phyloP scores from a whole-genome alignment of 2,888 invertebrate genomes.

The Pharmacophagus antenor region DNA sequence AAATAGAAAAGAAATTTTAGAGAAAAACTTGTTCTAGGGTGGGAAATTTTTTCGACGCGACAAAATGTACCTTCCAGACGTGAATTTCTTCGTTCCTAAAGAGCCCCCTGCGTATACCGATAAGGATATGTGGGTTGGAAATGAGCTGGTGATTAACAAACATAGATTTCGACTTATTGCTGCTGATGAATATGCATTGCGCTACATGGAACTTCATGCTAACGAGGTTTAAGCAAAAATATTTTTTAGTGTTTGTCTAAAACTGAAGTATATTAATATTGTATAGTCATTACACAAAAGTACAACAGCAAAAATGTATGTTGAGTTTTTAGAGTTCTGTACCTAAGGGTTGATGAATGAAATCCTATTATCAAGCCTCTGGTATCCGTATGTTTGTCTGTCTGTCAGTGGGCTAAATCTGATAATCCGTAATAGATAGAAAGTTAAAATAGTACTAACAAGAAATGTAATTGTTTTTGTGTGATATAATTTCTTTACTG shows the following conservation, averaged over 20 bases:
- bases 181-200: slow-evolving; percentile 92
- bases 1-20: no score
- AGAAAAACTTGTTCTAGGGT: slow-evolving; percentile 51
- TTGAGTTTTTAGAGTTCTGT: no score
- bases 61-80: slow-evolving; percentile 86
- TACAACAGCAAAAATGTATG: no score
- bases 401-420: no score
- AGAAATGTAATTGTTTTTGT: no score
- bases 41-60: slow-evolving; percentile 85
- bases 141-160: slow-evolving; percentile 87
- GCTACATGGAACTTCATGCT: slow-evolving; percentile 91
- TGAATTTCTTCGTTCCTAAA: slow-evolving; percentile 85
- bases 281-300: not conserved
- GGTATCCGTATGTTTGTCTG: no score
- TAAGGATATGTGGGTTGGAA: slow-evolving; percentile 92
- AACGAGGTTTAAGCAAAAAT: slow-evolving; percentile 82
- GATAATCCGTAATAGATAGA: no score
- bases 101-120: slow-evolving; percentile 88
- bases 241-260: not conserved
- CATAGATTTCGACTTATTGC: slow-evolving; percentile 89
- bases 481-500: no score
- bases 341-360: no score
- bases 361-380: no score
- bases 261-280: not conserved
- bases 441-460: no score